Base-by-base conservation (phyloP, 2,888 invertebrate species). In the Cantharis rustica region DNA sequence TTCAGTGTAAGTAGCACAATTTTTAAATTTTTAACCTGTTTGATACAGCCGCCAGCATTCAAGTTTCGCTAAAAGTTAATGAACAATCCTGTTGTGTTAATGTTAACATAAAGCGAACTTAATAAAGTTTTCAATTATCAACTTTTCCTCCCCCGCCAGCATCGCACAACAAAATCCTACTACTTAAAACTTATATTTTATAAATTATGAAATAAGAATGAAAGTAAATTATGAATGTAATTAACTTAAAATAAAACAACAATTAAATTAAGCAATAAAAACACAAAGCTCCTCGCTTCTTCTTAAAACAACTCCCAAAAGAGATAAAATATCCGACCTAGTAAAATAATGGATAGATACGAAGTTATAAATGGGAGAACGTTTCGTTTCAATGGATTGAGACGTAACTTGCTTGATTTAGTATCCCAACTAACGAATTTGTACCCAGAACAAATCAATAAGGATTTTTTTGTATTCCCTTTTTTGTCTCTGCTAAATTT, bases 1-100 rank as follows among this genome's bases (percentile, higher is more conserved):
- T 93, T 61, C 91, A 93, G 89, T 93, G 93, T 93, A 87, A 93
- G 93, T 91, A 84, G 26, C 20, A 66, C 10, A 0, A 10, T 16
- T 66, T 66, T 66, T 66, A 13, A 47, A 47, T 7, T 47, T 47
- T n/a, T 47, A 47, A 47, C 47, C 47, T n/a, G 72, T 73, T 76
- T 72, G 73, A 76, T 68, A 72, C 71, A 66, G 74, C 71, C 69
- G 74, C 77, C 77, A 75, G 74, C 77, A 77, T 74, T 47, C 7
- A n/a, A 47, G 47, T 47, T 47, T 47, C 70, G 71, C 73, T 73
- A 68, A 68, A 73, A 76, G 73, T 76, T 73, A 76, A 76, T 73
- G 73, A 76, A 76, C 73, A 76, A 71, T 62, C 61, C 68, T 69
- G 72, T 72, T 71, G 71, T 73, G 73, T 73, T 73, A 71, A 68